Conservation (phyloP, 1,140 invertebrate species). For the Tetramorium parvispinum region DNA sequence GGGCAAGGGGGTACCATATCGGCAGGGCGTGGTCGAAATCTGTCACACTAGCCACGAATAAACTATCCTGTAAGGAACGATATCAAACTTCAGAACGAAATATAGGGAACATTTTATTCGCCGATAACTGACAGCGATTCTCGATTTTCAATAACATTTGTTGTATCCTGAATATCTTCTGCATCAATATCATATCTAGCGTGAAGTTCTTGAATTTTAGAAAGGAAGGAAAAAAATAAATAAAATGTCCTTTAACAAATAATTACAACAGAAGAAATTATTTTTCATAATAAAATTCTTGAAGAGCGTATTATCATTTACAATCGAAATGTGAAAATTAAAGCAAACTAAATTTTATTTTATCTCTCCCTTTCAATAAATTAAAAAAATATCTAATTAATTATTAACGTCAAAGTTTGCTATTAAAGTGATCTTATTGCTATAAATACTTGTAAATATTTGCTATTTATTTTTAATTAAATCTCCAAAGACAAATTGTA, state of each 20-base stretch:
- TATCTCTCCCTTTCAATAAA: background rate
- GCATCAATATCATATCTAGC: background rate
- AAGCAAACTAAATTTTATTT: background rate
- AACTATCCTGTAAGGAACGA: conserved; percentile 73
- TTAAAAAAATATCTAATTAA: background rate
- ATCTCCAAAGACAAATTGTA: background rate
- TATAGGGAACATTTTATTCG: background rate
- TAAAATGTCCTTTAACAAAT: background rate
- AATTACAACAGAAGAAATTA: background rate
- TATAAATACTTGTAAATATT: background rate
- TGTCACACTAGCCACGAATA: conserved; percentile 85
- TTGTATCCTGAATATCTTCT: background rate
- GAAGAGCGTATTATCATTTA: background rate
- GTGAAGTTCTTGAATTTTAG: background rate
- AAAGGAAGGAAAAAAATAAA: background rate
- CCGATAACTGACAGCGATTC: conserved; percentile 7
- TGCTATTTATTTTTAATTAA: background rate
- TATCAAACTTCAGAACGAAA: conserved; percentile 45
- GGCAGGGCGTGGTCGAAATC: conserved; percentile 86
- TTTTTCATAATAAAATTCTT: background rate
- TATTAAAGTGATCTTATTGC: background rate
- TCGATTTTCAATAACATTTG: background rate
- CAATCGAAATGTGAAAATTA: background rate
- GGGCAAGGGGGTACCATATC: conserved; percentile 80
- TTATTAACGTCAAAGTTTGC: background rate